Conservation (phyloP, 2,113 vertebrate species). For the Mobula birostris region DNA sequence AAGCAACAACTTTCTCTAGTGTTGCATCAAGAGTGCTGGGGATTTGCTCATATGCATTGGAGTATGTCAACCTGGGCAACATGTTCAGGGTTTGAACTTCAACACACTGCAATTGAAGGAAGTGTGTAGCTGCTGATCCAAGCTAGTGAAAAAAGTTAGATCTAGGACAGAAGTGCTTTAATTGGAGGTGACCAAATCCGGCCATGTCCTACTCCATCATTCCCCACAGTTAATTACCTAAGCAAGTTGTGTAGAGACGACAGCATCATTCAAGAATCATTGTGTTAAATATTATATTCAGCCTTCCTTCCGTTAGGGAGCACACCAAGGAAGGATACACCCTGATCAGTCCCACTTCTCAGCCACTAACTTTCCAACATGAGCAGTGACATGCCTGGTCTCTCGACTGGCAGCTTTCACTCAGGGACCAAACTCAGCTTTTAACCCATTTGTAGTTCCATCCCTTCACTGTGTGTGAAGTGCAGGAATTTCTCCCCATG, state of each 20-base stretch:
- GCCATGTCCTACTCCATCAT: too few species aligned
- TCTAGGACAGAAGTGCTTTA: too few species aligned
- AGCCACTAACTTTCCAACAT: neutral
- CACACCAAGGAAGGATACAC: too few species aligned
- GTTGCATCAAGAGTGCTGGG: too few species aligned
- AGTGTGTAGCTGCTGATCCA: too few species aligned
- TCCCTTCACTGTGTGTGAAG: neutral
- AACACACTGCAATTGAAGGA: too few species aligned
- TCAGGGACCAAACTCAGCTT: neutral
- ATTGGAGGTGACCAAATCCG: too few species aligned
- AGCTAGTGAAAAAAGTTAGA: too few species aligned
- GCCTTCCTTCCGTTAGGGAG: neutral
- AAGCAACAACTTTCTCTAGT: too few species aligned
- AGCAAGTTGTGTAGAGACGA: neutral
- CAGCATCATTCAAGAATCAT: neutral
- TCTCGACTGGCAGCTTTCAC: neutral
- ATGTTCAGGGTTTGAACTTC: too few species aligned
- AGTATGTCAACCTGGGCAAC: too few species aligned
- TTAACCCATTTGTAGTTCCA: neutral
- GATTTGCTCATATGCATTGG: too few species aligned
- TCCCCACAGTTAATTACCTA: neutral
- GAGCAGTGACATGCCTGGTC: neutral
- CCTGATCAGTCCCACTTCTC: neutral
- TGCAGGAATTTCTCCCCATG: neutral
- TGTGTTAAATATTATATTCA: neutral